Conservation (phyloP, 2,888 invertebrate genomes). For the Callinectes sapidus region DNA sequence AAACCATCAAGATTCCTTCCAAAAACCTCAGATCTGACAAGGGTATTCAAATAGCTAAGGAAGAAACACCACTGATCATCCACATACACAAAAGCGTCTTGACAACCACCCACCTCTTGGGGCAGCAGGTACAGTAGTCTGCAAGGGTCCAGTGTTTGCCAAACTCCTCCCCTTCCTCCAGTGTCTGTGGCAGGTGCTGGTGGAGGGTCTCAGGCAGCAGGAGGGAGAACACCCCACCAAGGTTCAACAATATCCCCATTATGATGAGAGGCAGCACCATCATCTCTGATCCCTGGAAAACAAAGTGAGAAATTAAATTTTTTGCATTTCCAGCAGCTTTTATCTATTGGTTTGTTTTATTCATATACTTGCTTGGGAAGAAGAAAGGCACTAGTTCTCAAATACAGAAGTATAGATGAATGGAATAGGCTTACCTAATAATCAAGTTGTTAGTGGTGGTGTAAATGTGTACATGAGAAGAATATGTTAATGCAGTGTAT, state of each 20-base stretch:
- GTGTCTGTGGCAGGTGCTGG: conserved; percentile 86
- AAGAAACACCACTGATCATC: not conserved
- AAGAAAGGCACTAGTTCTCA: not conserved
- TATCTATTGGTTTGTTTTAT: not conserved
- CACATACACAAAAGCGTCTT: not conserved
- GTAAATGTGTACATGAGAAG: not conserved
- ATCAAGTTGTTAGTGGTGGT: too few species aligned
- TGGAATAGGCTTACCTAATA: not conserved
- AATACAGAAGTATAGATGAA: not conserved
- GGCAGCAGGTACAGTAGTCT: conserved; percentile 68
- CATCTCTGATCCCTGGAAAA: conserved; percentile 69
- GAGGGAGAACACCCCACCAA: conserved; percentile 85
- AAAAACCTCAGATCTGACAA: too few species aligned
- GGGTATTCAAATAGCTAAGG: not conserved
- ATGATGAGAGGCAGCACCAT: conserved; percentile 85
- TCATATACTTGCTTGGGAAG: not conserved
- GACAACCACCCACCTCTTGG: conserved; percentile 38
- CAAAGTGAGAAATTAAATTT: not conserved
- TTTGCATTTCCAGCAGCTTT: not conserved
- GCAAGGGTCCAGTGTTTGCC: conserved; percentile 75
- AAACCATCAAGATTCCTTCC: too few species aligned
- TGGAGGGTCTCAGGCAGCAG: conserved; percentile 88
- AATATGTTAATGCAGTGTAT: not conserved
- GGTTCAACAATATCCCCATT: conserved; percentile 85
- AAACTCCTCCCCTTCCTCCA: conserved; percentile 85